Conservation (phyloP, 2,113 vertebrate species). For the Eublepharis macularius region DNA sequence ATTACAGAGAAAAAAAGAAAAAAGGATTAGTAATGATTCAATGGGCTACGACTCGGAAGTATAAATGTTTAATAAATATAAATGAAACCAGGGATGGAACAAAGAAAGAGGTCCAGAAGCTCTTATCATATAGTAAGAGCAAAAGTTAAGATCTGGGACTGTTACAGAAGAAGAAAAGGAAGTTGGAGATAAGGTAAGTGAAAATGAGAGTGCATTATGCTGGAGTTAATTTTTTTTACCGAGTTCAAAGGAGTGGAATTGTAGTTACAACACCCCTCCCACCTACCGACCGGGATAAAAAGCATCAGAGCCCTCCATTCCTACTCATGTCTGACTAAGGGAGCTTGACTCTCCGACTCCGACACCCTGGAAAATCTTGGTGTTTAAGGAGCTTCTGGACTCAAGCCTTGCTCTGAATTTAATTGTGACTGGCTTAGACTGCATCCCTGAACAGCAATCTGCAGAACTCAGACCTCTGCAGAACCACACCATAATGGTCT, state of each 20-base stretch:
- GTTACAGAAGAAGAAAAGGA: neutral
- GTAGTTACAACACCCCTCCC: no score
- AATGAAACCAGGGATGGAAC: slow-evolving; percentile 33
- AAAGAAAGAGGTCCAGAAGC: slow-evolving; percentile 18
- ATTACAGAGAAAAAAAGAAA: neutral
- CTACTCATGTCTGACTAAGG: no score
- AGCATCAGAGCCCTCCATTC: slow-evolving; percentile 15
- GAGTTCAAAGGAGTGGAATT: neutral
- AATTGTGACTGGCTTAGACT: no score
- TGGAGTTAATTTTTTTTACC: slow-evolving; percentile 22
- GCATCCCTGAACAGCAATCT: no score
- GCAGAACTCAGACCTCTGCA: no score
- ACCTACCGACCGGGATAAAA: neutral
- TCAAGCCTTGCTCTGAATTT: no score
- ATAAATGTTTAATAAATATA: slow-evolving; percentile 51
- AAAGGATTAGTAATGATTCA: slow-evolving; percentile 29
- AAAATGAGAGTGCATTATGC: neutral
- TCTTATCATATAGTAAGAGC: slow-evolving; percentile 30
- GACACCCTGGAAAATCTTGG: no score
- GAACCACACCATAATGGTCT: no score
- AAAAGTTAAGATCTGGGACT: neutral
- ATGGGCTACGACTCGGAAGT: slow-evolving; percentile 15
- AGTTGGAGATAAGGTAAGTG: neutral
- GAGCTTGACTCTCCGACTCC: no score
- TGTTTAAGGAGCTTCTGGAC: no score